Evolutionary conservation across 2,888 invertebrate species (phyloP).

Genomic region (Stenolophus ochropezus): DNA sequence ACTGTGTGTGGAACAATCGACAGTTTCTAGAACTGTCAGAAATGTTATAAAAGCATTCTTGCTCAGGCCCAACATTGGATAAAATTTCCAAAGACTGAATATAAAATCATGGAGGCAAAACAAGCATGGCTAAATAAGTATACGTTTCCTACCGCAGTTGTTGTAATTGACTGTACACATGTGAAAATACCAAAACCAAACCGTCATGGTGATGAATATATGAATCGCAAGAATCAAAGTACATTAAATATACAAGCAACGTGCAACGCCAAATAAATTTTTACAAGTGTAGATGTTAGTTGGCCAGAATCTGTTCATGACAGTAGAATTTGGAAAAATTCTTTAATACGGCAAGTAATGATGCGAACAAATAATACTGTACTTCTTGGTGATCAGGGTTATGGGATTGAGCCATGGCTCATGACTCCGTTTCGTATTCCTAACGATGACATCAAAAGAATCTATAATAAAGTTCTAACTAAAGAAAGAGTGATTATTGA

Average conservation of each 20-base stretch:
- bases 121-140: conserved; percentile 42
- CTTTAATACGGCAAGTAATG: conserved; percentile 48
- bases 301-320: conserved; percentile 63
- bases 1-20: no score
- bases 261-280: conserved; percentile 60
- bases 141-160: conserved; percentile 49
- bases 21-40: no score
- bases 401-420: conserved; percentile 61
- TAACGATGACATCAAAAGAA: no score
- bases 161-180: conserved; percentile 61
- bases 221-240: conserved; percentile 61
- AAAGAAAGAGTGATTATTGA: conserved; percentile 14
- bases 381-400: conserved; percentile 59
- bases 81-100: conserved; percentile 19
- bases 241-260: conserved; percentile 63
- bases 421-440: conserved; percentile 61
- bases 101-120: conserved; percentile 27
- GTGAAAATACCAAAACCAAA: conserved; percentile 60
- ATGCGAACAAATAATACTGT: conserved; percentile 53
- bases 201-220: conserved; percentile 61
- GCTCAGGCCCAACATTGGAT: conserved; percentile 47
- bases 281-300: conserved; percentile 61
- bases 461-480: conserved; percentile 1
- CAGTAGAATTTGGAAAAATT: conserved; percentile 61
- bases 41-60: no score